Evolutionary conservation across 2,888 invertebrate genomes (phyloP).

Genomic region (Plagodis dolabraria): DNA sequence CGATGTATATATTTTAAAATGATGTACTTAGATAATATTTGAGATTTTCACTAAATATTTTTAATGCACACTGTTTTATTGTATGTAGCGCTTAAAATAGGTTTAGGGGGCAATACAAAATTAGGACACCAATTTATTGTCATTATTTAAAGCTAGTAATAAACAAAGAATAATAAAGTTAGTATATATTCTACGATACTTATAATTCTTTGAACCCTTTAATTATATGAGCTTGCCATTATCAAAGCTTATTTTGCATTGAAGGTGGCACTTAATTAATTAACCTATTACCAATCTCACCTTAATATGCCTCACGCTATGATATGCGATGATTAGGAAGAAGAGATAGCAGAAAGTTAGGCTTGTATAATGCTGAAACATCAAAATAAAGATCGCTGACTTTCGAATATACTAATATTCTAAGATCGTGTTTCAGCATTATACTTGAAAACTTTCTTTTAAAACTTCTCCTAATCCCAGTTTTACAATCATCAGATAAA

Average conservation of each 20-base stretch:
- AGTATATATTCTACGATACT: constrained; percentile 4
- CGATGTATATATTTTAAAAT: constrained; percentile 35
- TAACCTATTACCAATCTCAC: too few species aligned
- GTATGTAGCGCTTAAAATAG: constrained; percentile 4
- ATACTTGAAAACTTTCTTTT: too few species aligned
- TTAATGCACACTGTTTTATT: neutral
- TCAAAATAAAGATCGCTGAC: too few species aligned
- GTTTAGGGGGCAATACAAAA: neutral
- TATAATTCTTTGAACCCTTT: constrained; percentile 29
- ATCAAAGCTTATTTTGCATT: constrained; percentile 12
- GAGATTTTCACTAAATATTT: neutral
- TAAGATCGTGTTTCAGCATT: too few species aligned
- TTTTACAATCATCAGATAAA: too few species aligned
- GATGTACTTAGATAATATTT: constrained; percentile 14
- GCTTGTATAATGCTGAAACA: too few species aligned
- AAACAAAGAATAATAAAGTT: neutral
- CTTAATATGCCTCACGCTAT: too few species aligned
- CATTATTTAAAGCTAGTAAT: neutral
- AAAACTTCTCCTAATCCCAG: too few species aligned
- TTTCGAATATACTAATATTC: too few species aligned
- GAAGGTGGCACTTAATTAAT: constrained; percentile 3
- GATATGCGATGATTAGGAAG: too few species aligned
- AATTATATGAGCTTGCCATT: constrained; percentile 41
- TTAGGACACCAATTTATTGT: neutral
- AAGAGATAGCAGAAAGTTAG: too few species aligned